Evolutionary conservation across 2,888 invertebrate genomes (phyloP).

Genomic region (Pterobdella sp.): DNA sequence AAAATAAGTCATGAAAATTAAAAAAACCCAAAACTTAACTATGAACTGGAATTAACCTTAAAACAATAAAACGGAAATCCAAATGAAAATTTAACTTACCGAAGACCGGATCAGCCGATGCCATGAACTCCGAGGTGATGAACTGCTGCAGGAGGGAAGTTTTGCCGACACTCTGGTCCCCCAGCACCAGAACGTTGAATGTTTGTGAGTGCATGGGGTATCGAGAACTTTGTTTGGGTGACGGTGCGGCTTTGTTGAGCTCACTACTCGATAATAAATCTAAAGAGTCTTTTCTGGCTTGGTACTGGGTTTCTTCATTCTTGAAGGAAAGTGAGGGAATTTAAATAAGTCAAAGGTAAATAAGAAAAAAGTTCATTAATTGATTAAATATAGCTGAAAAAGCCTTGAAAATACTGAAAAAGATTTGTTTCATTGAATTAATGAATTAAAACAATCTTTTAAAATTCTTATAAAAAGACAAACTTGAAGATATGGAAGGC

Average conservation of each 20-base stretch:
- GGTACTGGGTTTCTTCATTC: too few species aligned
- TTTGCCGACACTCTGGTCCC: slow-evolving; percentile 63
- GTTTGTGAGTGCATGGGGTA: neutral
- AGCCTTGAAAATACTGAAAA: neutral
- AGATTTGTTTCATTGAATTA: neutral
- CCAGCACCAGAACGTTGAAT: slow-evolving; percentile 60
- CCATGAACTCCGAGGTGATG: slow-evolving; percentile 65
- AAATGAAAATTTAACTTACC: slow-evolving; percentile 35
- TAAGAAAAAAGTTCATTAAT: neutral
- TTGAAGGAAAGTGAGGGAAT: too few species aligned
- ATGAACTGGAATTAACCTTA: too few species aligned
- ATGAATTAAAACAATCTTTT: neutral
- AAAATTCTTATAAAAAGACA: neutral
- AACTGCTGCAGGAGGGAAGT: slow-evolving; percentile 64
- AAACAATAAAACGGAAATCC: too few species aligned
- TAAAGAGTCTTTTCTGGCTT: neutral
- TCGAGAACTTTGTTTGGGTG: neutral
- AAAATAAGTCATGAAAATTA: too few species aligned
- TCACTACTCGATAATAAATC: neutral
- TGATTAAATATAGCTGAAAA: neutral
- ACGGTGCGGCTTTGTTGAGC: neutral
- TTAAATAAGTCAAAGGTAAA: neutral
- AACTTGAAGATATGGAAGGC: neutral
- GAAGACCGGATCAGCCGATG: slow-evolving; percentile 64
- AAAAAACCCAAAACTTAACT: too few species aligned